A percentile compares a stretch with the other conserved stretches of the same genome.
phyloP scores from a whole-genome alignment of 1,140 invertebrate species.

The Chionoecetes opilio region DNA sequence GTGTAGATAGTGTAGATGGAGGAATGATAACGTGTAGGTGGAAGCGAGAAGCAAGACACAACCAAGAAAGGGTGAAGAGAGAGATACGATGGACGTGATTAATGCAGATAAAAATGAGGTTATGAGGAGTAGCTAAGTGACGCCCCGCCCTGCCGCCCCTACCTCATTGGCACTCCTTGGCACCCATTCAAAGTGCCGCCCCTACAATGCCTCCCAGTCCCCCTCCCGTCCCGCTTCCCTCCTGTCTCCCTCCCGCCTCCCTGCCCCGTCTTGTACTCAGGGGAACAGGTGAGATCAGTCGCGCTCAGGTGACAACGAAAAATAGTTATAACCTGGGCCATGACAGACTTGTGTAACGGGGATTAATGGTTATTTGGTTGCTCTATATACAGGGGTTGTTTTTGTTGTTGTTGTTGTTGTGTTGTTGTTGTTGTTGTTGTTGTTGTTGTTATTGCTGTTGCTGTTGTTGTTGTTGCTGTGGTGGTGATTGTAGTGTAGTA shows the following conservation, averaged over 20 bases:
- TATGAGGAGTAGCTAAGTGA: not conserved
- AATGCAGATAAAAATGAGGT: not conserved
- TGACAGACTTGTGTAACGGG: not conserved
- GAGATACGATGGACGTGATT: not conserved
- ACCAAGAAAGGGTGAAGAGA: not conserved
- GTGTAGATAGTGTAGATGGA: not conserved
- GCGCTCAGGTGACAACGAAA: not conserved
- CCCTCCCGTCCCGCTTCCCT: not conserved
- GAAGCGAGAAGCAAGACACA: conserved; percentile 16
- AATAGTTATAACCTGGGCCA: not conserved
- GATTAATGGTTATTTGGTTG: no score
- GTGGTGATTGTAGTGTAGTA: no score
- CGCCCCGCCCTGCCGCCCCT: not conserved
- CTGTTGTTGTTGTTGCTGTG: no score
- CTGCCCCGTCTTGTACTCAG: not conserved
- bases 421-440: no score
- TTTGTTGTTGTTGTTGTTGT: no score
- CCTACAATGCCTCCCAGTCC: not conserved
- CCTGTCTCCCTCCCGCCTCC: not conserved
- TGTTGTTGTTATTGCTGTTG: no score
- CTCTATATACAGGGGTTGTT: no score
- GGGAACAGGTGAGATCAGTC: not conserved
- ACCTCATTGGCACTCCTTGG: not conserved
- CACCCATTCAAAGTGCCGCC: not conserved
- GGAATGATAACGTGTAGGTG: conserved; percentile 5